These are phyloP conservation scores for Hippocampus zosterae DNA, from an alignment of 2,113 vertebrate species.

Conservation along the genomic window DNA sequence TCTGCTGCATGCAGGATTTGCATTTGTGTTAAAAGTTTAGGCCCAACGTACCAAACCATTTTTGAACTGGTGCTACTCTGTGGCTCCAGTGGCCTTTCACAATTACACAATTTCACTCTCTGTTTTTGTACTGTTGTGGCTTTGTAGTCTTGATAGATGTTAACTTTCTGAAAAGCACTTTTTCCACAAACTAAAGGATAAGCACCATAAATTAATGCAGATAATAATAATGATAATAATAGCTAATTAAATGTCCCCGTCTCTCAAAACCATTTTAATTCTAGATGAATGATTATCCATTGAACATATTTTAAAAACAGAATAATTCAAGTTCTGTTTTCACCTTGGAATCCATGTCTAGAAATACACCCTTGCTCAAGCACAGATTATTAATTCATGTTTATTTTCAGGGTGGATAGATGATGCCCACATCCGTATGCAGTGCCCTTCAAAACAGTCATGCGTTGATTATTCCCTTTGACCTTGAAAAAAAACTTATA, in stretches of 20 bases:
- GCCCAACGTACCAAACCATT: neutral
- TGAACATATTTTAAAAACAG: neutral
- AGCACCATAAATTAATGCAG: neutral
- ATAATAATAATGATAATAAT: neutral
- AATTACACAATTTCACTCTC: neutral
- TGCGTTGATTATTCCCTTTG: slow-evolving; percentile 32
- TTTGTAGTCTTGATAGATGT: neutral
- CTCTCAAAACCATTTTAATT: neutral
- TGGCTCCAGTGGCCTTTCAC: neutral
- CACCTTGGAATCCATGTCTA: slow-evolving; percentile 21
- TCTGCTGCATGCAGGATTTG: neutral
- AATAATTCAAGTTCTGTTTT: neutral
- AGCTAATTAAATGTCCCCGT: neutral
- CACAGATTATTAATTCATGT: slow-evolving; percentile 44
- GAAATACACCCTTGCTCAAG: slow-evolving; percentile 30
- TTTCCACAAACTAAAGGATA: neutral
- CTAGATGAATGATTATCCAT: neutral
- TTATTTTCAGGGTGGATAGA: slow-evolving; percentile 37
- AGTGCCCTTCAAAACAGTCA: slow-evolving; percentile 24
- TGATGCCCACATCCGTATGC: slow-evolving; percentile 11
- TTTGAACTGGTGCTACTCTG: neutral
- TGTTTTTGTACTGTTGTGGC: neutral
- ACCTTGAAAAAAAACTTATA: slow-evolving; percentile 35
- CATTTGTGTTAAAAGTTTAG: neutral
- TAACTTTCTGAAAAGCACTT: neutral